phyloP scores from a whole-genome alignment of 2,888 invertebrate genomes.

The Panzeria rudis region DNA sequence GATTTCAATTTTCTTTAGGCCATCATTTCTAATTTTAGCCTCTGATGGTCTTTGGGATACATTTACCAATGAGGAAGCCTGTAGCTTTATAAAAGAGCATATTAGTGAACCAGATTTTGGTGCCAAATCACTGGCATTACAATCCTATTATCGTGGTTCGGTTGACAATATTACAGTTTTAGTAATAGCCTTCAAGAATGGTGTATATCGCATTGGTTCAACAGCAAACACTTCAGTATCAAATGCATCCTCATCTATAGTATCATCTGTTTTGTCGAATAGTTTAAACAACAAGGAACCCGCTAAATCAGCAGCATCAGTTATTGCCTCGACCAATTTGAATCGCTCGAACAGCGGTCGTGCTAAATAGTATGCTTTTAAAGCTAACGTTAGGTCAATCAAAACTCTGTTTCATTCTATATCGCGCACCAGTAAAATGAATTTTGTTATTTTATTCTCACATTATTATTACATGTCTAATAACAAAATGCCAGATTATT shows the following conservation, averaged over 20 bases:
- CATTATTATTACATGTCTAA: conserved; percentile 1
- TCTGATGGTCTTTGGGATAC: conserved; percentile 99
- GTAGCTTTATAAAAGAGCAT: conserved; percentile 93
- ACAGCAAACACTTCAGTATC: conserved; percentile 45
- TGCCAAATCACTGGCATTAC: conserved; percentile 94
- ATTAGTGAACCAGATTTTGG: conserved; percentile 94
- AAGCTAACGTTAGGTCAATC: not conserved
- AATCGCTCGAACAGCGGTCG: conserved; percentile 74
- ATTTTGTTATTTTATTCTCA: conserved; percentile 30
- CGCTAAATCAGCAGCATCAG: conserved; percentile 62
- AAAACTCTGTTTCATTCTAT: conserved; percentile 38
- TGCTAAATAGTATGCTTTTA: conserved; percentile 65
- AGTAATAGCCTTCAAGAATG: conserved; percentile 91
- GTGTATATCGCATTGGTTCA: conserved; percentile 80
- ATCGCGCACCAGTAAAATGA: conserved; percentile 32
- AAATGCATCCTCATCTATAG: conserved; percentile 46
- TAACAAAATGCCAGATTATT: conserved; percentile 33
- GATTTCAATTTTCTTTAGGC: conserved; percentile 81
- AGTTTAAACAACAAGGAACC: conserved; percentile 59
- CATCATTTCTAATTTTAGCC: conserved; percentile 95
- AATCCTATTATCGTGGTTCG: conserved; percentile 96
- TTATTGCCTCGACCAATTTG: conserved; percentile 69
- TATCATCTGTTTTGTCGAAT: conserved; percentile 18
- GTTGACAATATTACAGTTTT: conserved; percentile 98
- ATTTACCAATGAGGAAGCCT: conserved; percentile 97